These are phyloP conservation scores for Erannis defoliaria DNA, from an alignment of 2,888 invertebrate genomes.

Conservation along the genomic window DNA sequence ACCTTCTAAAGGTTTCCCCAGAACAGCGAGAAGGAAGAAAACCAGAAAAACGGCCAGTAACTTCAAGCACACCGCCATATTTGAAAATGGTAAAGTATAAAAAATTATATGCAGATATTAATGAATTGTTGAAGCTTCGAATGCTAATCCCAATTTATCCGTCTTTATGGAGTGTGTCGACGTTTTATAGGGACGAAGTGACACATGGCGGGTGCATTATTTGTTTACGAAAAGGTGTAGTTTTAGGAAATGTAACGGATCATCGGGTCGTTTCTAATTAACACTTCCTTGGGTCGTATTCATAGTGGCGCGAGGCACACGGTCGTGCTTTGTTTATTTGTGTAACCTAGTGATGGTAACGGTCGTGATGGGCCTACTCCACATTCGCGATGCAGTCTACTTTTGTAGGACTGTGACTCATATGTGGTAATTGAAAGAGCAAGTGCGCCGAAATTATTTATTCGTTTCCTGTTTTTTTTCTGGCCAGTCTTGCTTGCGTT, in stretches of 20 bases:
- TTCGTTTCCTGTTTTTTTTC: neutral
- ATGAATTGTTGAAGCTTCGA: constrained; percentile 42
- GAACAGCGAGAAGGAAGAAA: constrained; percentile 50
- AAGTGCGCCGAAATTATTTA: constrained; percentile 15
- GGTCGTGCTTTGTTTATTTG: constrained; percentile 42
- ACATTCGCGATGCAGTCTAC: constrained; percentile 32
- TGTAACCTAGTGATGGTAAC: constrained; percentile 30
- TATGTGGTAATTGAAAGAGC: constrained; percentile 16
- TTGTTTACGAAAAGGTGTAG: constrained; percentile 72
- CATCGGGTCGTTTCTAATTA: constrained; percentile 78
- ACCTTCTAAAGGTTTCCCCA: constrained; percentile 60
- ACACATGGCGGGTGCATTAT: constrained; percentile 80
- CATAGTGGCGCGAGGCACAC: constrained; percentile 57
- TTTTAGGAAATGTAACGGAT: constrained; percentile 81
- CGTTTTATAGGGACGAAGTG: constrained; percentile 76
- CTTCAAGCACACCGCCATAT: constrained; percentile 54
- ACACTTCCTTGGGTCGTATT: constrained; percentile 67
- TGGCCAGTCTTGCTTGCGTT: neutral
- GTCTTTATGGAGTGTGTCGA: constrained; percentile 55
- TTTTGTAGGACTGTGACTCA: constrained; percentile 25
- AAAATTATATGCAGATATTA: constrained; percentile 1
- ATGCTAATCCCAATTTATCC: constrained; percentile 71
- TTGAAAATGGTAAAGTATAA: constrained; percentile 2
- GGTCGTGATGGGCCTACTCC: constrained; percentile 40
- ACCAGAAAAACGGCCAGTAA: constrained; percentile 53